These are phyloP conservation scores for Hedya salicella DNA, from an alignment of 2,888 invertebrate genomes.

Conservation along the genomic window DNA sequence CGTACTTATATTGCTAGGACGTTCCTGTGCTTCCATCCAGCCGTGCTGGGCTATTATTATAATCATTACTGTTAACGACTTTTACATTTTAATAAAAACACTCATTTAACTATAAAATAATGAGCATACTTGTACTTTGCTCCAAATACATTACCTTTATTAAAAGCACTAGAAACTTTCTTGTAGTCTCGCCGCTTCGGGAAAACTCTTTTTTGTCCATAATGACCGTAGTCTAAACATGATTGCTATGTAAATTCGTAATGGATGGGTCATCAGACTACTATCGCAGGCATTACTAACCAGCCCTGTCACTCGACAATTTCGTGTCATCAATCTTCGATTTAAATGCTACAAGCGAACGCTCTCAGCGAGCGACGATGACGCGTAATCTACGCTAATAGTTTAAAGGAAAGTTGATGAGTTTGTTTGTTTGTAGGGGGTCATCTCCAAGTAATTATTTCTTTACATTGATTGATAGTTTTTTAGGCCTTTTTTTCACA, in stretches of 20 bases:
- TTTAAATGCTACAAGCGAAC: slow-evolving; percentile 73
- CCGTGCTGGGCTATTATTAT: background rate
- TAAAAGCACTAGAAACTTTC: slow-evolving; percentile 38
- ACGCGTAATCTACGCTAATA: slow-evolving; percentile 57
- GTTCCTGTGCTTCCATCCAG: too few relatives aligned
- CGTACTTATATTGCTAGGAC: background rate
- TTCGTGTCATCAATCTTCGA: slow-evolving; percentile 71
- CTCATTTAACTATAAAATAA: slow-evolving; percentile 18
- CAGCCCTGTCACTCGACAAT: slow-evolving; percentile 64
- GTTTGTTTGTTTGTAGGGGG: background rate
- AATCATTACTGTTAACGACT: background rate
- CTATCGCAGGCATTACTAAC: slow-evolving; percentile 65
- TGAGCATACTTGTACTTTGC: slow-evolving; percentile 14
- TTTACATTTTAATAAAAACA: slow-evolving; percentile 19
- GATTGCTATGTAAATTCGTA: slow-evolving; percentile 74
- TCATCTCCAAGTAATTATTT: background rate
- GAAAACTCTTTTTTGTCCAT: slow-evolving; percentile 47
- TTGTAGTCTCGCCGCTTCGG: slow-evolving; percentile 49
- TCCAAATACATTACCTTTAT: slow-evolving; percentile 36
- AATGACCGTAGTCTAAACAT: slow-evolving; percentile 46
- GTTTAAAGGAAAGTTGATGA: slow-evolving; percentile 37
- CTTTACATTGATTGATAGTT: too few relatives aligned
- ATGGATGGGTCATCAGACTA: slow-evolving; percentile 68
- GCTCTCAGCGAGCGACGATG: slow-evolving; percentile 60
- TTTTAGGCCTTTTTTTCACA: too few relatives aligned